These are phyloP conservation scores for Lottia scabra DNA, from an alignment of 2,888 invertebrate genomes.

Conservation along the genomic window DNA sequence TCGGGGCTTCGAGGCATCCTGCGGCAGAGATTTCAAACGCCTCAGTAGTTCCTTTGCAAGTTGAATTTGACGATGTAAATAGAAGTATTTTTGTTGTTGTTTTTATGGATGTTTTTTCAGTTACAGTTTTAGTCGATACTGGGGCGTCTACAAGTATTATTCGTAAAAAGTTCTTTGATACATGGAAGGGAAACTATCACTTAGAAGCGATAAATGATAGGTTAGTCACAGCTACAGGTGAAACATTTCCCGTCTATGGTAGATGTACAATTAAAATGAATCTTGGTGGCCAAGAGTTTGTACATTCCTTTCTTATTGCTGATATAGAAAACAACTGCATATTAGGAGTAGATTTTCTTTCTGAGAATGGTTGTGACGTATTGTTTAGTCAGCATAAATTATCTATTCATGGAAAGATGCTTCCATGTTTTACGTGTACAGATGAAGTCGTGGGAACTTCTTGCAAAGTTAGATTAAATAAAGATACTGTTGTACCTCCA, in stretches of 20 bases:
- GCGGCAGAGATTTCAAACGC: too few species aligned
- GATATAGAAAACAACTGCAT: not conserved
- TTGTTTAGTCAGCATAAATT: not conserved
- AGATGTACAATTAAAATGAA: not conserved
- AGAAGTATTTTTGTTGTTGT: too few species aligned
- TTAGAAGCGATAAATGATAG: not conserved
- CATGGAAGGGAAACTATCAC: not conserved
- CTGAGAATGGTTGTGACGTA: not conserved
- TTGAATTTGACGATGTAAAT: too few species aligned
- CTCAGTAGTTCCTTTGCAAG: too few species aligned
- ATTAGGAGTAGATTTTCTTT: not conserved
- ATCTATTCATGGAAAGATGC: not conserved
- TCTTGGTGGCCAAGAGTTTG: not conserved
- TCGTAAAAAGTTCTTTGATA: not conserved
- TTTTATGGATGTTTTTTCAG: too few species aligned
- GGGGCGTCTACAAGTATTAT: not conserved
- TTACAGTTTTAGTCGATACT: too few species aligned
- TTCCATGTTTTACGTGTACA: not conserved
- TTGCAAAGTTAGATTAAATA: too few species aligned
- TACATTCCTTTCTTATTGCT: not conserved
- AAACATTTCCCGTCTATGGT: not conserved
- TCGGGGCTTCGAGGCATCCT: too few species aligned
- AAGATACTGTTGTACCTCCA: too few species aligned
- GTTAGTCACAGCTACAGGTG: not conserved
- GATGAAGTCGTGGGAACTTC: not conserved